Percentiles rank a stretch among this genome's conserved stretches.
Conservation (phyloP, 2,888 invertebrate species). For the Pandemis cinnamomeana region DNA sequence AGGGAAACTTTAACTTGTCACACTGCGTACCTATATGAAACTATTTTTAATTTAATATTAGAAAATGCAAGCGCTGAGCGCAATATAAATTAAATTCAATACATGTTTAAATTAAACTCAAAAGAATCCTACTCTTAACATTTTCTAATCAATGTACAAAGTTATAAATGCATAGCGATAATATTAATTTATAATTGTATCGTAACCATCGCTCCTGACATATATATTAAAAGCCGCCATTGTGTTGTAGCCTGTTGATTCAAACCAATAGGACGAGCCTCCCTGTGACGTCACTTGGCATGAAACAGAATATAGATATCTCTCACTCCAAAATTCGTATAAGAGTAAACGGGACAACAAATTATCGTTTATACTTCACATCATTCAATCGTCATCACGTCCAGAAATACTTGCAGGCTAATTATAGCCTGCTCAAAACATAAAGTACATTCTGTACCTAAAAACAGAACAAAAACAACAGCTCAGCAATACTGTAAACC, state of each 20-base stretch:
- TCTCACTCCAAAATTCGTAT: neutral
- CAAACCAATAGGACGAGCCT: conserved; percentile 11
- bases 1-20: too few relatives aligned
- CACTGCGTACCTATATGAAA: too few relatives aligned
- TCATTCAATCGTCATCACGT: neutral
- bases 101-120: too few relatives aligned
- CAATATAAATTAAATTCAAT: too few relatives aligned
- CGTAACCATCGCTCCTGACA: neutral
- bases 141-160: too few relatives aligned
- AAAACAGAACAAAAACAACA: neutral
- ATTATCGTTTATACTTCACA: neutral
- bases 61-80: too few relatives aligned
- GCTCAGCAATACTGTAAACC: neutral
- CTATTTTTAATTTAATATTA: too few relatives aligned
- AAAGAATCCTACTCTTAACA: too few relatives aligned
- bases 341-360: neutral
- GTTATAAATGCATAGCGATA: too few relatives aligned
- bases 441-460: neutral
- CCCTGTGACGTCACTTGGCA: conserved; percentile 8
- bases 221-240: neutral
- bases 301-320: neutral
- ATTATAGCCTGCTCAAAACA: neutral
- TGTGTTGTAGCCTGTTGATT: conserved; percentile 2
- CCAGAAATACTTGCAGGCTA: neutral
- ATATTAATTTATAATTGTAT: neutral